Evolutionary conservation across 2,797 vertebrate genomes (phyloP).

Genomic region (Tangara arthus): DNA sequence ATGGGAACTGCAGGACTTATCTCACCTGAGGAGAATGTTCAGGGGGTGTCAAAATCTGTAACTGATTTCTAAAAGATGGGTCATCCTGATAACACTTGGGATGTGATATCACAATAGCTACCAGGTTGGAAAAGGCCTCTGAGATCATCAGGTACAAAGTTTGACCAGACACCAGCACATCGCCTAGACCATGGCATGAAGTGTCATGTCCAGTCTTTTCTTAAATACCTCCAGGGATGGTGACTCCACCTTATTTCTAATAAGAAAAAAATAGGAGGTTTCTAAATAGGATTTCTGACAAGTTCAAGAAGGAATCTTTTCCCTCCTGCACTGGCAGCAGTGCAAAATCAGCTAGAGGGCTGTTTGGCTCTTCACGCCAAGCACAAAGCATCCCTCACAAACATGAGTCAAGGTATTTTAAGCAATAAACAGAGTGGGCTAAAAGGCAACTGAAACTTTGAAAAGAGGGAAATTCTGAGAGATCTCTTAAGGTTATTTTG

Average conservation of each 20-base stretch:
- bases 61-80: not conserved
- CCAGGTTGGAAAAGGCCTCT: not conserved
- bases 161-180: not conserved
- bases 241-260: not conserved
- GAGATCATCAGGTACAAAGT: not conserved
- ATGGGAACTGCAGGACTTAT: not conserved
- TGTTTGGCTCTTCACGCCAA: not conserved
- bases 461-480: not conserved
- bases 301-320: not conserved
- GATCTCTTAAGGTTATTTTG: not conserved
- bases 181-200: not conserved
- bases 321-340: not conserved
- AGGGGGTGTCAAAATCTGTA: not conserved
- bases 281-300: not conserved
- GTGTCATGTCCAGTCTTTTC: not conserved
- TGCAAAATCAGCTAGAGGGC: not conserved
- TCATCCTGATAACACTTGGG: not conserved
- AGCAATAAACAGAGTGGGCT: not conserved
- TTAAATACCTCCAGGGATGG: not conserved
- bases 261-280: not conserved
- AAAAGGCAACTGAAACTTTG: not conserved
- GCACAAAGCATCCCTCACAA: not conserved
- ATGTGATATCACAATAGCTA: not conserved
- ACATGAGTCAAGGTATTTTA: not conserved
- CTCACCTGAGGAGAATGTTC: not conserved